Evolutionary conservation across 2,113 vertebrate genomes (phyloP).

Genomic region (Epinephelus lanceolatus): DNA sequence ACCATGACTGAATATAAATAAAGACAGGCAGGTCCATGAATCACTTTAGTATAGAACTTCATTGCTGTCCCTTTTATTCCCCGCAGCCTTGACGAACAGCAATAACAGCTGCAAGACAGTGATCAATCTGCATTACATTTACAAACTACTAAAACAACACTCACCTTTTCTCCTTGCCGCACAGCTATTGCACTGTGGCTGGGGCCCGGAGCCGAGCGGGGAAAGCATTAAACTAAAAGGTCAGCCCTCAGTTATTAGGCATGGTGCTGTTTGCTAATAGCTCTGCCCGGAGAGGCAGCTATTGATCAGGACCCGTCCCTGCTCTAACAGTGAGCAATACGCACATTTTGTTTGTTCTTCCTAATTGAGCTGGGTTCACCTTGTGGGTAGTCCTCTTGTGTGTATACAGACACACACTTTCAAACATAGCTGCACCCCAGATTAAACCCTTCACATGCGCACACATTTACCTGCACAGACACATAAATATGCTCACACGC

Average conservation of each 20-base stretch:
- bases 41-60: constrained; percentile 68
- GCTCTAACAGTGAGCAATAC: constrained; percentile 70
- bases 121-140: constrained; percentile 85
- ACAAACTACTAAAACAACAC: constrained; percentile 83
- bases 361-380: constrained; percentile 82
- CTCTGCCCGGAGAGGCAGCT: constrained; percentile 77
- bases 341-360: constrained; percentile 79
- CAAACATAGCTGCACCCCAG: constrained; percentile 3
- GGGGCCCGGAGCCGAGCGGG: constrained; percentile 58
- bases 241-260: constrained; percentile 82
- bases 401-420: constrained; percentile 34
- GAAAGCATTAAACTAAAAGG: constrained; percentile 82
- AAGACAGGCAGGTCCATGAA: constrained; percentile 74
- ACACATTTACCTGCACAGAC: background rate
- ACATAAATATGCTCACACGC: background rate
- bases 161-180: constrained; percentile 85
- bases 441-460: constrained; percentile 16
- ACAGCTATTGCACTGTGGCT: constrained; percentile 58
- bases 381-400: constrained; percentile 56
- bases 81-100: constrained; percentile 73
- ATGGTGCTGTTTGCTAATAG: constrained; percentile 84
- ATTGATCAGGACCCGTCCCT: constrained; percentile 79
- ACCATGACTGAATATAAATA: constrained; percentile 73
- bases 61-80: constrained; percentile 64
- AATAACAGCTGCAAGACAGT: constrained; percentile 75